Base-by-base conservation (phyloP, 1,140 invertebrate species). In the Zophobas morio region DNA sequence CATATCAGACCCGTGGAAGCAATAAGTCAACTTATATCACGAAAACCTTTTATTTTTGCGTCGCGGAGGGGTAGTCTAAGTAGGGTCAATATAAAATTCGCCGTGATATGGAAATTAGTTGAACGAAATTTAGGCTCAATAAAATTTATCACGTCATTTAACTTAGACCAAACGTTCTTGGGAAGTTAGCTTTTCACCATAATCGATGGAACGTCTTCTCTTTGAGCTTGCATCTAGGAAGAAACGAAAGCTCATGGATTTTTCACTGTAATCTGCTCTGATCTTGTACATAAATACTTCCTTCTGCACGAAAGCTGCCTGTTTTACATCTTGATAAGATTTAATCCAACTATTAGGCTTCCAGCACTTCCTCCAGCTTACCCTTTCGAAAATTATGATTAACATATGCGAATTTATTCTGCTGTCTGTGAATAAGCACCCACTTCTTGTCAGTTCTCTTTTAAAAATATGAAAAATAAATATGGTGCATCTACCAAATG, bases 81-180 rank as follows among this genome's bases (percentile, higher is more conserved):
- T 39, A 66, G n/a, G 20, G 20, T 66, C 60, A 66, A 66, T 66
- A 66, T 8, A 66, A 66, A 42, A 66, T 57, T 57, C 54, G 3
- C 54, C 4, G 54, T 57, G 20, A 57, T 57, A 57, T 66, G 37
- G 60, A 66, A 66, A 66, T 66, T 66, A 66, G 60, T 66, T 42
- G 39, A 42, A 1, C 20, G 60, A 42, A 66, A 66, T 66, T 42
- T 66, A 33, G 60, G 39, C 39, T 33, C 60, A 66, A 66, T 66
- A 42, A 66, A 66, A 66, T 66, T 66, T 66, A 66, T 66, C 60
- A 66, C 60, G 35, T 66, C 39, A 66, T 66, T 66, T 66, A 66
- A 66, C 60, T 66, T 32, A 32, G 42, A 42, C 39, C 60, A 66
- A 66, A 66, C 42, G 40, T 42, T 66, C 42, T 42, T 37, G 60